Base-by-base conservation (phyloP, 2,797 vertebrate genomes). In the Coracias cyanogaster region DNA sequence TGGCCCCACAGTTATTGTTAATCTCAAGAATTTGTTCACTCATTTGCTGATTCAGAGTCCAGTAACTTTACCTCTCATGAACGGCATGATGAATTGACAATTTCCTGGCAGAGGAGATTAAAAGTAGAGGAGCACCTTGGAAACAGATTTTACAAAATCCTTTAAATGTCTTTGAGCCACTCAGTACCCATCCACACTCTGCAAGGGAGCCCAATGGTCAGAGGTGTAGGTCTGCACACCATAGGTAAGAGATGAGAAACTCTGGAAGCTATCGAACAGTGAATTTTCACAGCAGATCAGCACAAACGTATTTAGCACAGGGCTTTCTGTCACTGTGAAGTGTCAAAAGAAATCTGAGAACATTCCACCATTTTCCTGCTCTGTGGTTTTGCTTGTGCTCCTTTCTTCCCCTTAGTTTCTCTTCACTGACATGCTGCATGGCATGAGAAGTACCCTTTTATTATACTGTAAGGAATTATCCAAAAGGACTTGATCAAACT, bases 241-340 rank as follows among this genome's bases (percentile, higher is more conserved):
- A 0, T 91, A 79, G 96, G 96, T 85, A 96, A 67, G 82, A 97
- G 97, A 97, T 93, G 94, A 97, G 88, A 96, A 96, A 95, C 73
- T 95, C 78, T 10, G 54, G 93, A 82, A 90, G 78, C 85, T 86
- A 89, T 62, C 0, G 15, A 97, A 95, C 90, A n/a, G 35, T 45
- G 64, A 87, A 96, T 98, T 97, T 98, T 98, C 98, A 97, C 97
- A 97, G 97, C 93, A 94, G 95, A 98, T 86, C 39, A 82, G 72
- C 88, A 85, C 73, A 82, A 86, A 93, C 43, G 64, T 89, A 96
- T 94, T 97, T 96, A 97, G 82, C 77, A 93, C 81, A 79, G 92
- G 82, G 77, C 65, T 90, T 79, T 90, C 67, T 96, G 87, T 74
- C 94, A 93, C 92, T 70, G 41, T 69, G 86, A 94, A 89, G 51